These are phyloP conservation scores for Agriotes lineatus DNA, from an alignment of 2,888 invertebrate genomes.

Conservation along the genomic window DNA sequence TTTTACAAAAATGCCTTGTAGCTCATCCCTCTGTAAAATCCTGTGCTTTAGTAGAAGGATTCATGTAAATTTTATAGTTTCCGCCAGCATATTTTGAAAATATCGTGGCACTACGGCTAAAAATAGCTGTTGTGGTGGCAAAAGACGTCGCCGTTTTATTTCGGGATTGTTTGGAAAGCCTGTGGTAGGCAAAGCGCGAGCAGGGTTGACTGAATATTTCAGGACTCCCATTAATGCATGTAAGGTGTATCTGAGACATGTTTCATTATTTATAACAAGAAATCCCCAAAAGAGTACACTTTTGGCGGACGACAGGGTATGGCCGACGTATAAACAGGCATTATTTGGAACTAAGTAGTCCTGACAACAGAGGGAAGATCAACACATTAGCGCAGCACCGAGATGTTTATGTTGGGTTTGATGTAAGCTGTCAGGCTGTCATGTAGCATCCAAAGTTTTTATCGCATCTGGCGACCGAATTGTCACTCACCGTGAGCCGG, in stretches of 20 bases:
- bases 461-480: slow-evolving; percentile 56
- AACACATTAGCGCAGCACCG: slow-evolving; percentile 58
- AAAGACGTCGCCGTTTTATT: too few species aligned
- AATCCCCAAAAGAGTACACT: background rate
- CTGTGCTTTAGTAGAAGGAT: too few species aligned
- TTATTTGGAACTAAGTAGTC: slow-evolving; percentile 53
- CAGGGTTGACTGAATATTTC: background rate
- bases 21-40: too few species aligned
- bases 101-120: too few species aligned
- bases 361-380: slow-evolving; percentile 57
- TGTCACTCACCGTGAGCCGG: slow-evolving; percentile 51
- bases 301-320: background rate
- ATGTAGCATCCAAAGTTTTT: slow-evolving; percentile 57
- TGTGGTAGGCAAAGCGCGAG: too few species aligned
- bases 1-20: too few species aligned
- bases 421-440: slow-evolving; percentile 61
- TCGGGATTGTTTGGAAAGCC: too few species aligned
- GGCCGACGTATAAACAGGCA: slow-evolving; percentile 23
- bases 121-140: too few species aligned
- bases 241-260: background rate
- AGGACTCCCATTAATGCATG: background rate
- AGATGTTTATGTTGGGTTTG: slow-evolving; percentile 61
- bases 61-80: too few species aligned
- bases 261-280: background rate
- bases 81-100: too few species aligned